Base-by-base conservation (phyloP, 2,113 vertebrate genomes). In the Pseudorhombus dupliciocellatus region DNA sequence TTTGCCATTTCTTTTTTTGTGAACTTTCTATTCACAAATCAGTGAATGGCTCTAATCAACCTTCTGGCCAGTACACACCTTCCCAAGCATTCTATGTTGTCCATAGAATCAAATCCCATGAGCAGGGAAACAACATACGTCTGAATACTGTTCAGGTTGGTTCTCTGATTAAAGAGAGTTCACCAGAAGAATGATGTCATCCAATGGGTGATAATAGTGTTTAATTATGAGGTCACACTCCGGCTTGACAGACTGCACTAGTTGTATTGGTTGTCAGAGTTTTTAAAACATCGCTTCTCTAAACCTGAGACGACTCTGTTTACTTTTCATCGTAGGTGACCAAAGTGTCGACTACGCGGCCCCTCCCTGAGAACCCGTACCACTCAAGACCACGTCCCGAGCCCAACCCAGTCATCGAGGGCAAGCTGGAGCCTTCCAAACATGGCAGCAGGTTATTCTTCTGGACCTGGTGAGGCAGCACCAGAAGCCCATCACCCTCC, bases 291-390 rank as follows among this genome's bases (percentile, higher is more conserved):
- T n/a, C 22, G 14, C 4, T 31, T 50, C 26, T 10, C 20, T 30
- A 5, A 60, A 26, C 4, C 15, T 20, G 20, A n/a, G 12, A 0
- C n/a, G 24, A 73, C 2, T 62, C 14, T 30, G 9, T 34, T 66
- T 24, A 7, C 46, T 30, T 68, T 37, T 56, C 8, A 62, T 63
- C 79, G 0, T 85, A 99, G 98, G 95, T 98, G 84, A 99, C 98
- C 1, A 99, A 99, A 94, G 97, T 99, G 92, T 84, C 95, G 58
- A 99, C 97, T 50, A 73, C 93, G 1, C 93, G 97, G 37, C 92
- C 97, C 58, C 5, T 95, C 22, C 97, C 97, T 2, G 96, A 97
- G 89, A 96, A 99, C 82, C 88, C 88, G 3, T 97, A 96, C 88
- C 94, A 96, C 73, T 98, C 97, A 63, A 93, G 95, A 70, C 56